A percentile compares a stretch with the other conserved stretches of the same genome.
Conservation (phyloP, 37 sponge, comb jelly and placozoan species). For the Tethya wilhelma region DNA sequence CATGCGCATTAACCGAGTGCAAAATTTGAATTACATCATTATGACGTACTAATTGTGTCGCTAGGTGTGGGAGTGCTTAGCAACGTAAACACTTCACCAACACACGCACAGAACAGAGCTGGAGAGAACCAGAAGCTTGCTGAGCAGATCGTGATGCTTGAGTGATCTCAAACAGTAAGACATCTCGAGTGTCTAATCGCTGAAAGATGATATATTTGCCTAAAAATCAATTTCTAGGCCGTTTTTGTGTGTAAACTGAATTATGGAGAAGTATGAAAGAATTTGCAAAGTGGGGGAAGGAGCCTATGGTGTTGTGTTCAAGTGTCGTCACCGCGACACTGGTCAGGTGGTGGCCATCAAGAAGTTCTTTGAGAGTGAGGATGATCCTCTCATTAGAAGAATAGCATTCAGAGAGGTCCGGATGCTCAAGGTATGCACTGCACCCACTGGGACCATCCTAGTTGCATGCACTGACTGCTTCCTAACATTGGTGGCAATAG, state of each 20-base stretch:
- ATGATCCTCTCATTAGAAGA: slow-evolving; percentile 92
- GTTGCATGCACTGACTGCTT: neutral
- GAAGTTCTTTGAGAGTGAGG: slow-evolving; percentile 98
- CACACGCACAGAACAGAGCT: too few relatives aligned
- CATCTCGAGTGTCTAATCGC: too few relatives aligned
- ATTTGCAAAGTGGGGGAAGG: slow-evolving; percentile 97
- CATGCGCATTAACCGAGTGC: neutral
- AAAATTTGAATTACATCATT: neutral
- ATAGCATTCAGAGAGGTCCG: slow-evolving; percentile 95
- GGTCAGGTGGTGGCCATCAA: slow-evolving; percentile 97
- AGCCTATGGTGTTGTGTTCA: slow-evolving; percentile 98
- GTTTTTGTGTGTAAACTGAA: neutral
- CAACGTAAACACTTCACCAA: neutral
- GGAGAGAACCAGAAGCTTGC: too few relatives aligned
- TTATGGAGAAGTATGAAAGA: slow-evolving; percentile 96
- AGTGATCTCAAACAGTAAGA: too few relatives aligned
- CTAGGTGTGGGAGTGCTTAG: neutral
- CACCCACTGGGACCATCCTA: too few relatives aligned
- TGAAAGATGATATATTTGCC: too few relatives aligned
- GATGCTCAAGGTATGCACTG: slow-evolving; percentile 77
- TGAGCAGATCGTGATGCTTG: too few relatives aligned
- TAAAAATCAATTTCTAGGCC: too few relatives aligned
- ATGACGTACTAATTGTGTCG: too few relatives aligned
- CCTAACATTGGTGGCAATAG: neutral
- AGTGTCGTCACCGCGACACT: slow-evolving; percentile 87